Evolutionary conservation across 64 coral and sea anemone species (phyloP).

Genomic region (Acropora yongei): DNA sequence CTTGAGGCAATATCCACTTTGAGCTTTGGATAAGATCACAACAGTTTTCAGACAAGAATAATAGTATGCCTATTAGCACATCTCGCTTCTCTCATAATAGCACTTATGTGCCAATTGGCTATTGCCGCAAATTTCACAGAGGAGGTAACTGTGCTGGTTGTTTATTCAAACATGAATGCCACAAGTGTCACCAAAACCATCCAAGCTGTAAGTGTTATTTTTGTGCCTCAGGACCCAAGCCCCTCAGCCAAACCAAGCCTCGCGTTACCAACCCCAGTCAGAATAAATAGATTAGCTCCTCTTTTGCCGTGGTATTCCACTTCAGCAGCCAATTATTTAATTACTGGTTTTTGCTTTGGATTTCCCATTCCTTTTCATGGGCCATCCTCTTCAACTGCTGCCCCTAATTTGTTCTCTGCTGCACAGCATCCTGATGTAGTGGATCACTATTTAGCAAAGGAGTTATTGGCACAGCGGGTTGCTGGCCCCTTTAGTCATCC

Average conservation of each 20-base stretch:
- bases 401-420: slow-evolving; percentile 43
- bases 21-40: slow-evolving; percentile 31
- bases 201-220: not conserved
- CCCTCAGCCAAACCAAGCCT: not conserved
- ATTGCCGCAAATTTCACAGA: not conserved
- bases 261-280: slow-evolving; percentile 33
- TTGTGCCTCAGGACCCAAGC: not conserved
- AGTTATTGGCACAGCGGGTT: slow-evolving; percentile 26
- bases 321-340: not conserved
- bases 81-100: not conserved
- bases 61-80: not conserved
- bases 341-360: slow-evolving; percentile 49
- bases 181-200: slow-evolving; percentile 26
- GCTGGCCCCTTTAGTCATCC: slow-evolving; percentile 53
- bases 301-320: slow-evolving; percentile 29
- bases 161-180: slow-evolving; percentile 21
- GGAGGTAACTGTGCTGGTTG: slow-evolving; percentile 29
- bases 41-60: not conserved
- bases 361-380: slow-evolving; percentile 44
- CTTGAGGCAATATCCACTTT: slow-evolving; percentile 5
- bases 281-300: slow-evolving; percentile 4
- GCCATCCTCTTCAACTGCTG: not conserved
- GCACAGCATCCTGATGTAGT: slow-evolving; percentile 24
- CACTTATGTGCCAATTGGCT: not conserved
- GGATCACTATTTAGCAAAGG: slow-evolving; percentile 27